These are phyloP conservation scores for Alcis repandata DNA, from an alignment of 2,888 invertebrate genomes.

Conservation along the genomic window DNA sequence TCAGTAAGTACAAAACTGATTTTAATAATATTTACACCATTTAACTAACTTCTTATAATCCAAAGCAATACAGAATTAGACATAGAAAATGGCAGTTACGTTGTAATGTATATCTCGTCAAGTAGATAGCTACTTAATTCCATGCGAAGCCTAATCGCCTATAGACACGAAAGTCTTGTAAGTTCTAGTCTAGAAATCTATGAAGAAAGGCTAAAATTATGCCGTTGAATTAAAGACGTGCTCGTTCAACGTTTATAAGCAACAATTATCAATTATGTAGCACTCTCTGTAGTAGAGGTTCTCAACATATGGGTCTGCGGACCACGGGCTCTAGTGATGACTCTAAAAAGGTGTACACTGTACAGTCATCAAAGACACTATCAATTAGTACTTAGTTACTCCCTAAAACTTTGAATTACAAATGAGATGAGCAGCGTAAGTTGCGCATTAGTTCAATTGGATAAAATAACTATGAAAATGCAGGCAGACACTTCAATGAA, in stretches of 20 bases:
- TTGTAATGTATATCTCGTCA: conserved; percentile 3
- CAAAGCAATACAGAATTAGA: not conserved
- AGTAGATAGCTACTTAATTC: conserved; percentile 14
- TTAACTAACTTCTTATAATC: not conserved
- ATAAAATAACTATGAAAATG: too few relatives aligned
- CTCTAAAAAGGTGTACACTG: too few relatives aligned
- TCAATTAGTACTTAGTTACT: too few relatives aligned
- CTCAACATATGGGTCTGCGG: not conserved
- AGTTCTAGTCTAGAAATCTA: conserved; percentile 34
- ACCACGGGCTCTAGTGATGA: too few relatives aligned
- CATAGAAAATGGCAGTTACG: conserved; percentile 26
- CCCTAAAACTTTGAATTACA: too few relatives aligned
- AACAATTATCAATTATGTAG: conserved; percentile 41
- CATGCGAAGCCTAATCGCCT: conserved; percentile 34
- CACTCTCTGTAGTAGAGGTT: conserved; percentile 29
- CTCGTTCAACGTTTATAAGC: conserved; percentile 35
- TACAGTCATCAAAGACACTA: too few relatives aligned
- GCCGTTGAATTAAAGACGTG: conserved; percentile 43
- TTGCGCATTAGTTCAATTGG: too few relatives aligned
- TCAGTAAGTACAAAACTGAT: too few relatives aligned
- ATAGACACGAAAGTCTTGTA: conserved; percentile 40
- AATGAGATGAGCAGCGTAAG: too few relatives aligned
- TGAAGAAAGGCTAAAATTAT: conserved; percentile 37
- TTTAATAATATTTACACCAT: not conserved
- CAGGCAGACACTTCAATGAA: too few relatives aligned